Evolutionary conservation across 1,140 invertebrate genomes (phyloP).

Genomic region (Drosophila serrata): DNA sequence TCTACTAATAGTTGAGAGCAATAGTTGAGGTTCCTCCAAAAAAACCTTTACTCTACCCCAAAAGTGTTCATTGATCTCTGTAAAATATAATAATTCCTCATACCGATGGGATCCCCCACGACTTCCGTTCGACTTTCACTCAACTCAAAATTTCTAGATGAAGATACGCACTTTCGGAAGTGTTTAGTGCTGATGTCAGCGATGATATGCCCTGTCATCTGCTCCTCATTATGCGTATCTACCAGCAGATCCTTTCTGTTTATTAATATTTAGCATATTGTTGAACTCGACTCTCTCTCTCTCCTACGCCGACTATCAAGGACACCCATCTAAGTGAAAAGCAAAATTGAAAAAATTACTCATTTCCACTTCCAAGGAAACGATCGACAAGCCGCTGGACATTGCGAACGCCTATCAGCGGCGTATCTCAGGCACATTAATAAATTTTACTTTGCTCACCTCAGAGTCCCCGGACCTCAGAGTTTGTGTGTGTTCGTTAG

Average conservation of each 20-base stretch:
- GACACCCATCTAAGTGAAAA: conserved; percentile 74
- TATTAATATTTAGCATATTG: conserved; percentile 43
- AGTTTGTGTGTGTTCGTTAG: conserved; percentile 67
- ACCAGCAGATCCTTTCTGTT: conserved; percentile 15
- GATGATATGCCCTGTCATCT: conserved; percentile 62
- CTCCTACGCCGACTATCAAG: conserved; percentile 65
- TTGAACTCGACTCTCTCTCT: too few relatives aligned
- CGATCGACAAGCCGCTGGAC: conserved; percentile 62
- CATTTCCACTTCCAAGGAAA: conserved; percentile 84
- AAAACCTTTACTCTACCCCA: rapidly evolving
- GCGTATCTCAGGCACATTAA: conserved; percentile 84
- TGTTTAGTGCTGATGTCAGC: conserved; percentile 29
- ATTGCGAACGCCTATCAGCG: conserved; percentile 61
- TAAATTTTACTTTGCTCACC: conserved; percentile 79
- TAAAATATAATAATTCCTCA: not conserved
- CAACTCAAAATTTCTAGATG: conserved; percentile 10
- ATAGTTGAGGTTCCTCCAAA: not conserved
- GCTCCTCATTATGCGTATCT: conserved; percentile 48
- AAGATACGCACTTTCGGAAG: conserved; percentile 50
- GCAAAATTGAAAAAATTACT: conserved; percentile 82
- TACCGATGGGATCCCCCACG: conserved; percentile 8
- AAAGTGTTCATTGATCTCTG: not conserved
- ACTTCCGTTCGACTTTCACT: conserved; percentile 28
- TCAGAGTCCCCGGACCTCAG: conserved; percentile 16
- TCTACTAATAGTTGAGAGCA: too few relatives aligned